These are phyloP conservation scores for Pandemis heparana DNA, from an alignment of 2,888 invertebrate genomes.

Conservation along the genomic window DNA sequence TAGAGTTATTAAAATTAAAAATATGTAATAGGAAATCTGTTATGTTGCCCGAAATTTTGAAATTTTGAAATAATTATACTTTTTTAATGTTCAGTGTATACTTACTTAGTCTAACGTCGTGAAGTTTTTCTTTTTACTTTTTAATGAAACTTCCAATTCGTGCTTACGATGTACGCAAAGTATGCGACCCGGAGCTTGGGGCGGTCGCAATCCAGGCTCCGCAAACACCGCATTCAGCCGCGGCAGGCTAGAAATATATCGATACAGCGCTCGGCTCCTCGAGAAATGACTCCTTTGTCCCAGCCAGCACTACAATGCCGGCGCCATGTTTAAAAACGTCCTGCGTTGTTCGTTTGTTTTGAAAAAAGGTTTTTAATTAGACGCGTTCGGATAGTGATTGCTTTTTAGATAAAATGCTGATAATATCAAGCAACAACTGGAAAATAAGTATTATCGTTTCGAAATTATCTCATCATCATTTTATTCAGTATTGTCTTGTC, in stretches of 20 bases:
- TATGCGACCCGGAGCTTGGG: conserved; percentile 60
- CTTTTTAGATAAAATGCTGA: background rate
- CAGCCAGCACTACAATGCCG: conserved; percentile 59
- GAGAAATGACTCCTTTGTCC: conserved; percentile 68
- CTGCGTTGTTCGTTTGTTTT: conserved; percentile 36
- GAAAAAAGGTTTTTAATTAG: conserved; percentile 32
- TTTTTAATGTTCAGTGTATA: too few species aligned
- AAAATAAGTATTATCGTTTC: background rate
- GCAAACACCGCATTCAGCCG: conserved; percentile 56
- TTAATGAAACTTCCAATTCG: conserved; percentile 23
- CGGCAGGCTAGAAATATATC: conserved; percentile 56
- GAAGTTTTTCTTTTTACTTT: background rate
- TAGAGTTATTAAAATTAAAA: too few species aligned
- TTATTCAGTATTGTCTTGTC: too few species aligned
- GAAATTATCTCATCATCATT: too few species aligned
- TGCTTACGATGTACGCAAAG: conserved; percentile 44
- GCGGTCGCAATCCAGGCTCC: conserved; percentile 66
- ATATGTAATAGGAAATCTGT: too few species aligned
- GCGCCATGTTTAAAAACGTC: conserved; percentile 42
- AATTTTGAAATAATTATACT: too few species aligned
- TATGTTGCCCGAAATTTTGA: too few species aligned
- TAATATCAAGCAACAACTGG: background rate
- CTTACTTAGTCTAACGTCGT: background rate
- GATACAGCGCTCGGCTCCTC: conserved; percentile 66
- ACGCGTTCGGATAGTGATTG: conserved; percentile 3